These are phyloP conservation scores for Cygnus buccinator DNA, from an alignment of 2,113 vertebrate genomes.

Conservation along the genomic window DNA sequence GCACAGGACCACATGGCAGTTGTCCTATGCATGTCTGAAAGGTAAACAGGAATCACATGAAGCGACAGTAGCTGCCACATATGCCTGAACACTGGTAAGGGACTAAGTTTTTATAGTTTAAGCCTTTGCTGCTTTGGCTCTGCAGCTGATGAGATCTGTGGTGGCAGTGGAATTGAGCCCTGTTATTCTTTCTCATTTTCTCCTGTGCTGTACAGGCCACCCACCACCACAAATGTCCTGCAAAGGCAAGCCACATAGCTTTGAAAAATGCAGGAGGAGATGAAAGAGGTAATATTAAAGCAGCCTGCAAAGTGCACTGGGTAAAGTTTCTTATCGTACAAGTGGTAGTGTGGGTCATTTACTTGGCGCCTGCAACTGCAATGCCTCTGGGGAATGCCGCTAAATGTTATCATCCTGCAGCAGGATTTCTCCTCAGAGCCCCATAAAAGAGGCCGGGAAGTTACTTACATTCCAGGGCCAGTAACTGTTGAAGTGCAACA, in stretches of 20 bases:
- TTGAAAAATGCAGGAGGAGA: not conserved
- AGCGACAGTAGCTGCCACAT: not conserved
- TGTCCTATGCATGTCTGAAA: not conserved
- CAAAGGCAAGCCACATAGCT: not conserved
- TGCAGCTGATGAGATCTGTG: not conserved
- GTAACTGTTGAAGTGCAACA: not conserved
- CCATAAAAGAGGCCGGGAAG: not conserved
- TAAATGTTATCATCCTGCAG: not conserved
- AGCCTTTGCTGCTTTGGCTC: not conserved
- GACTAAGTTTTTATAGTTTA: not conserved
- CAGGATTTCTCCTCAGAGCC: conserved; percentile 8
- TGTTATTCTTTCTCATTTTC: not conserved
- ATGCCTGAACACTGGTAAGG: not conserved
- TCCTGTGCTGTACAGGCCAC: not conserved
- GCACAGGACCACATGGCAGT: not conserved
- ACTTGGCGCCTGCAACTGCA: not conserved
- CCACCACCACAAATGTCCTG: not conserved
- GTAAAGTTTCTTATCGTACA: conserved; percentile 14
- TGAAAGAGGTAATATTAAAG: conserved; percentile 14
- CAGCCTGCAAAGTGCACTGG: not conserved
- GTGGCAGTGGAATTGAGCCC: not conserved
- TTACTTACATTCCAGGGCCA: conserved; percentile 4
- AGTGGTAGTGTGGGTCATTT: conserved; percentile 10
- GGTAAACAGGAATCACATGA: not conserved
- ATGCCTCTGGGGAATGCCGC: not conserved